A percentile compares a stretch with the other conserved stretches of the same genome.
Evolutionary conservation across 2,113 vertebrate species (phyloP).

Genomic region (Notothenia coriiceps): DNA sequence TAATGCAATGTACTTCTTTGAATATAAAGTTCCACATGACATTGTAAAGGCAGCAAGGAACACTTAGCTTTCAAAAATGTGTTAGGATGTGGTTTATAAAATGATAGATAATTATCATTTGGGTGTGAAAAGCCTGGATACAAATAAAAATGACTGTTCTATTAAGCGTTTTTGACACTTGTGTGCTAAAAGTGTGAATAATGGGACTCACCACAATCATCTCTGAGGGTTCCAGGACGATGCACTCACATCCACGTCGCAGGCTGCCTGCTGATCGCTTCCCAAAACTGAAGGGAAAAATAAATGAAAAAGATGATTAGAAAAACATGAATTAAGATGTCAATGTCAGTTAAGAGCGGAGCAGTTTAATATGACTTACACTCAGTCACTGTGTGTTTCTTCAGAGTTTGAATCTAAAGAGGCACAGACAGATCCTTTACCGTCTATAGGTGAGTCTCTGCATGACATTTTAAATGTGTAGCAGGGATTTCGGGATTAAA

Average conservation of each 20-base stretch:
- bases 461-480: slow-evolving; percentile 39
- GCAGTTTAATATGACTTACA: no score
- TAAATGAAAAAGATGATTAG: slow-evolving; percentile 2
- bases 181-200: not conserved
- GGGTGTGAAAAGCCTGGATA: not conserved
- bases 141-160: not conserved
- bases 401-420: no score
- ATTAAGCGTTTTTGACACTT: not conserved
- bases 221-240: slow-evolving; percentile 98
- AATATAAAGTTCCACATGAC: not conserved
- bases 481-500: slow-evolving; percentile 44
- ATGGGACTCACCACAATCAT: slow-evolving; percentile 96
- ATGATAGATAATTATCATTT: not conserved
- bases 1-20: not conserved
- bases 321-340: not conserved
- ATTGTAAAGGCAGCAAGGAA: no score
- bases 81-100: not conserved
- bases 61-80: no score
- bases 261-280: slow-evolving; percentile 97
- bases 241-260: slow-evolving; percentile 98
- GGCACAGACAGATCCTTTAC: no score
- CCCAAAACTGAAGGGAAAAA: slow-evolving; percentile 89
- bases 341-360: accelerated
- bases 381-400: no score
- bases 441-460: slow-evolving; percentile 5